These are phyloP conservation scores for Dendrocincla fuliginosa DNA, from an alignment of 2,797 vertebrate species.

Conservation along the genomic window DNA sequence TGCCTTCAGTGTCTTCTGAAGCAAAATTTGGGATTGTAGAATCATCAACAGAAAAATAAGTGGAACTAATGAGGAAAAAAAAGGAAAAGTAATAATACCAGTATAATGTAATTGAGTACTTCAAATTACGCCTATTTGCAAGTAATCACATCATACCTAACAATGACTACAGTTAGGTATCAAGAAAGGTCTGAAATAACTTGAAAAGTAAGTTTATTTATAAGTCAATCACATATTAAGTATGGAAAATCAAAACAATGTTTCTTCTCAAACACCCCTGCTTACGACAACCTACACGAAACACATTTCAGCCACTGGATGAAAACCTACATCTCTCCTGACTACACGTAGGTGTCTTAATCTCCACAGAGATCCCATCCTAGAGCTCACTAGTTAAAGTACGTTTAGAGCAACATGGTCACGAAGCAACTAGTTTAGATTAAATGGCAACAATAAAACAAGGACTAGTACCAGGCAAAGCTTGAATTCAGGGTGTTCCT, in stretches of 20 bases:
- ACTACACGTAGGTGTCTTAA: accelerated
- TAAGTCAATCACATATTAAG: not conserved
- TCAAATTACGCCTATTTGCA: not conserved
- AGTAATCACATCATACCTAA: not conserved
- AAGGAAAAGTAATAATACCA: not conserved
- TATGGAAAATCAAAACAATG: not conserved
- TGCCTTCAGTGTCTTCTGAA: not conserved
- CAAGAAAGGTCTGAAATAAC: not conserved
- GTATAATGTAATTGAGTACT: not conserved
- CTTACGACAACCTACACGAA: accelerated
- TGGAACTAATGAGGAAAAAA: not conserved
- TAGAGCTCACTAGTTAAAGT: not conserved
- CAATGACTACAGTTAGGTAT: not conserved
- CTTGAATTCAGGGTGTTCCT: not conserved
- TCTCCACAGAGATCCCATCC: not conserved
- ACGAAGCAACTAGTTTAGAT: not conserved
- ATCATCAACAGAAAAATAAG: not conserved
- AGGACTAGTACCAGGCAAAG: not conserved
- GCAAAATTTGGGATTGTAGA: not conserved
- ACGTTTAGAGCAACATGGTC: not conserved
- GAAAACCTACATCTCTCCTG: not conserved
- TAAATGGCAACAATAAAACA: not conserved
- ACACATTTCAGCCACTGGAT: not conserved
- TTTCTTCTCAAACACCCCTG: not conserved
- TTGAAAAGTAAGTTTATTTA: not conserved